Evolutionary conservation across 1,140 invertebrate genomes (phyloP).

Genomic region (Aricia agestis): DNA sequence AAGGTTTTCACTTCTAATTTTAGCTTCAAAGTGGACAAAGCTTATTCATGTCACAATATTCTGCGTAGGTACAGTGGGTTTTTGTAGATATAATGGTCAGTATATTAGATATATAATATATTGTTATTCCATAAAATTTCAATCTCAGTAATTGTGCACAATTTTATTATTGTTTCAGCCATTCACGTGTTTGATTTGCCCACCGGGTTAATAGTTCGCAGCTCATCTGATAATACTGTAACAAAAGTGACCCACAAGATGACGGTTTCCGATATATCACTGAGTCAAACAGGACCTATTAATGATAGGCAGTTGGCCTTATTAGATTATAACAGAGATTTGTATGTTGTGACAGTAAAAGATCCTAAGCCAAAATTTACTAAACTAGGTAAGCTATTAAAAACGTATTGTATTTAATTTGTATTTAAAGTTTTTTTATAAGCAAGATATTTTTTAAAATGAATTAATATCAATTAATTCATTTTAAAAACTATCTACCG

Average conservation of each 20-base stretch:
- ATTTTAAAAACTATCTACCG: too few relatives aligned
- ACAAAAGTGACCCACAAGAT: constrained; percentile 79
- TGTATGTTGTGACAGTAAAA: constrained; percentile 79
- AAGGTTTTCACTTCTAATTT: not conserved
- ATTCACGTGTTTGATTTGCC: constrained; percentile 91
- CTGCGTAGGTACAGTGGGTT: too few relatives aligned
- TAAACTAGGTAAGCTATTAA: constrained; percentile 81
- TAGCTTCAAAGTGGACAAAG: not conserved
- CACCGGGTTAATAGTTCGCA: constrained; percentile 81
- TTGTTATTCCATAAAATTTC: too few relatives aligned
- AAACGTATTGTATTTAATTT: too few relatives aligned
- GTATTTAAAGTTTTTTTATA: too few relatives aligned
- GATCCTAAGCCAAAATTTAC: constrained; percentile 81
- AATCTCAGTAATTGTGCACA: too few relatives aligned
- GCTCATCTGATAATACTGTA: constrained; percentile 78
- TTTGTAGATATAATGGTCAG: not conserved
- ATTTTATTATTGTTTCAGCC: constrained; percentile 76
- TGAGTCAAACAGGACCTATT: constrained; percentile 86
- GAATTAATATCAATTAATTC: too few relatives aligned
- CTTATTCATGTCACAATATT: not conserved
- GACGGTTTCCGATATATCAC: constrained; percentile 82
- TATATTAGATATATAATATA: too few relatives aligned
- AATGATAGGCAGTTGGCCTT: constrained; percentile 67
- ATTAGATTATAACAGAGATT: constrained; percentile 68
- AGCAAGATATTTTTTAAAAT: too few relatives aligned